These are phyloP conservation scores for Notocelia uddmanniana DNA, from an alignment of 2,888 invertebrate species.

Conservation along the genomic window DNA sequence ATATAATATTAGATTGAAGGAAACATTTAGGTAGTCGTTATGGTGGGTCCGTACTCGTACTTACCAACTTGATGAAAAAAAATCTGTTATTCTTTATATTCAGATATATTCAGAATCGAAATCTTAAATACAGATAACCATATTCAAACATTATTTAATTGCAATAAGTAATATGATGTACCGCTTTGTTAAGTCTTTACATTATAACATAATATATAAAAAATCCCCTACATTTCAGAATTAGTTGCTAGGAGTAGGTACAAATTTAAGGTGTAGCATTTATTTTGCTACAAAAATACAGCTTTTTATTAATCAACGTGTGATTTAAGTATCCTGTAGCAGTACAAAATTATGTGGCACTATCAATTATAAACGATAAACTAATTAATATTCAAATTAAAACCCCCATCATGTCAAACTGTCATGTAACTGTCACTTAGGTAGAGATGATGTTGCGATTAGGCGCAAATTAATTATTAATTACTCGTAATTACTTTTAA, in stretches of 20 bases:
- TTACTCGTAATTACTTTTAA: constrained; percentile 73
- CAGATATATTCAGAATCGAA: no score
- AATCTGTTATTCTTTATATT: no score
- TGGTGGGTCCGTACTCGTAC: neutral
- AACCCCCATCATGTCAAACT: constrained; percentile 69
- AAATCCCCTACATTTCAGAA: no score
- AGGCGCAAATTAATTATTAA: constrained; percentile 71
- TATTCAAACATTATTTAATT: no score
- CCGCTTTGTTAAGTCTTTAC: no score
- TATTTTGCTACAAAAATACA: neutral
- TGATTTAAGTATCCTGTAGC: neutral
- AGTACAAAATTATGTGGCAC: neutral
- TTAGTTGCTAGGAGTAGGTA: no score
- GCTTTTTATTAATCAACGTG: neutral
- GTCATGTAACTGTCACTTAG: constrained; percentile 73
- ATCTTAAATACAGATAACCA: neutral
- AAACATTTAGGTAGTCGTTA: constrained; percentile 2
- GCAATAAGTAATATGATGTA: no score
- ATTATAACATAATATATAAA: no score
- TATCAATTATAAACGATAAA: constrained; percentile 50
- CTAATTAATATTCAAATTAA: constrained; percentile 54
- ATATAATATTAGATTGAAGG: neutral
- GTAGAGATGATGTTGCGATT: constrained; percentile 63
- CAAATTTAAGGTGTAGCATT: neutral
- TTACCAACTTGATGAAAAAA: neutral